Percentiles rank a stretch among this genome's conserved stretches.
Evolutionary conservation across 2,888 invertebrate genomes (phyloP).

Genomic region (Leptopterna dolabrata): DNA sequence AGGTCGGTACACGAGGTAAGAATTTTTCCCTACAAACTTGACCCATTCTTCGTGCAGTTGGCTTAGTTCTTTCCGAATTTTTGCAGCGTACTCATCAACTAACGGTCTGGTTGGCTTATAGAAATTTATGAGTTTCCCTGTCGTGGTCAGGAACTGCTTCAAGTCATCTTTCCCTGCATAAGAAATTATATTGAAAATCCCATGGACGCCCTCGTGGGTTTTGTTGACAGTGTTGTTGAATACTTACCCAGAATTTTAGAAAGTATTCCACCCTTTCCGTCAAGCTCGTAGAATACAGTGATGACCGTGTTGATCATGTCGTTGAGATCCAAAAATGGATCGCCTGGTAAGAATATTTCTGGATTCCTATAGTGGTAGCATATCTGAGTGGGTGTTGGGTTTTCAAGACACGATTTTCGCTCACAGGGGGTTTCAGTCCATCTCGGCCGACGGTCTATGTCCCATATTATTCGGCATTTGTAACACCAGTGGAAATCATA

Average conservation of each 20-base stretch:
- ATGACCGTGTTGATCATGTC: neutral
- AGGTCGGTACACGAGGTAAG: neutral
- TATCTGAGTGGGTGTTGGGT: neutral
- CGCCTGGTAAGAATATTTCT: conserved; percentile 8
- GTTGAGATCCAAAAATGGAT: neutral
- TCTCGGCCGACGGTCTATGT: neutral
- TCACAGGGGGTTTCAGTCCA: neutral
- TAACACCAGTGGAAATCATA: conserved; percentile 27
- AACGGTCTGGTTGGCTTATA: neutral
- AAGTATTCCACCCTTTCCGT: neutral
- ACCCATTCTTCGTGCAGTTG: neutral
- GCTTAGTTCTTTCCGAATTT: neutral
- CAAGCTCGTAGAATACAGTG: neutral
- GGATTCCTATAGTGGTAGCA: conserved; percentile 33
- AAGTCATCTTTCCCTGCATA: neutral
- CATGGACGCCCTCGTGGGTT: too few relatives aligned
- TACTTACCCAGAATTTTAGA: conserved; percentile 9
- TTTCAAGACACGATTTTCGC: neutral
- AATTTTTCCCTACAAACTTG: neutral
- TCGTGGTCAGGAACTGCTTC: neutral
- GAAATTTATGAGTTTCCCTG: neutral
- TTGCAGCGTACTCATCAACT: neutral
- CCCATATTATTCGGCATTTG: neutral
- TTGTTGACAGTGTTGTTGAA: too few relatives aligned
- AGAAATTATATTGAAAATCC: neutral